phyloP scores from a whole-genome alignment of 2,888 invertebrate species.

The Dendrolimus houi region DNA sequence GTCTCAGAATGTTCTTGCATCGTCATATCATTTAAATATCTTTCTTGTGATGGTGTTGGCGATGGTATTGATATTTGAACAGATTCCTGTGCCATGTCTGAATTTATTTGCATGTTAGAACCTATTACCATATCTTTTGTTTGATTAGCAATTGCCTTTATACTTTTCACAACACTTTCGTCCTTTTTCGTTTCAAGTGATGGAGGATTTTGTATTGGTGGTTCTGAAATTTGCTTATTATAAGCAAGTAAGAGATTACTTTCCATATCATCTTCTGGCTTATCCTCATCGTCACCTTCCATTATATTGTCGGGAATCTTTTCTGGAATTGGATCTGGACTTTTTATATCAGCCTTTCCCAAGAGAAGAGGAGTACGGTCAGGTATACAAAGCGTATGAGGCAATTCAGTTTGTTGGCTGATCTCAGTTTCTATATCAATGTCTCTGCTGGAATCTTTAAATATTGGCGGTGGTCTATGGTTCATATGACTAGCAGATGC shows the following conservation, averaged over 20 bases:
- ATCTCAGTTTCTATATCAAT: slow-evolving; percentile 70
- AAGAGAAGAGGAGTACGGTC: slow-evolving; percentile 59
- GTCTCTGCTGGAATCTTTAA: slow-evolving; percentile 47
- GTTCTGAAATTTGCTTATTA: slow-evolving; percentile 40
- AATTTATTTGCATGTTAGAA: slow-evolving; percentile 73
- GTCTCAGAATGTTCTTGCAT: slow-evolving; percentile 75
- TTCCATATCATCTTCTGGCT: slow-evolving; percentile 54
- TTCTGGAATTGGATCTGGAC: slow-evolving; percentile 68
- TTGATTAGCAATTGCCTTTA: slow-evolving; percentile 73
- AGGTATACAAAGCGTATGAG: slow-evolving; percentile 52
- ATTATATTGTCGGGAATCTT: slow-evolving; percentile 70
- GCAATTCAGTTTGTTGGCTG: slow-evolving; percentile 67
- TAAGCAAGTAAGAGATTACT: slow-evolving; percentile 49
- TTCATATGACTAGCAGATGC: slow-evolving; percentile 29
- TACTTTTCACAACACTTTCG: slow-evolving; percentile 66
- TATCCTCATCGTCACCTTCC: slow-evolving; percentile 67
- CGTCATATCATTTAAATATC: slow-evolving; percentile 79
- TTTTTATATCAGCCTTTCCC: slow-evolving; percentile 67
- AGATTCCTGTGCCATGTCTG: slow-evolving; percentile 77
- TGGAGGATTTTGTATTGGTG: slow-evolving; percentile 26
- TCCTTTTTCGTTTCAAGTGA: slow-evolving; percentile 35
- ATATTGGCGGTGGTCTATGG: slow-evolving; percentile 29
- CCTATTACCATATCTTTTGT: slow-evolving; percentile 74
- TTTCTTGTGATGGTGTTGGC: slow-evolving; percentile 79
- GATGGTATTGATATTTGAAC: slow-evolving; percentile 81